phyloP scores from a whole-genome alignment of 2,888 invertebrate species.

The Agrotis clavis region DNA sequence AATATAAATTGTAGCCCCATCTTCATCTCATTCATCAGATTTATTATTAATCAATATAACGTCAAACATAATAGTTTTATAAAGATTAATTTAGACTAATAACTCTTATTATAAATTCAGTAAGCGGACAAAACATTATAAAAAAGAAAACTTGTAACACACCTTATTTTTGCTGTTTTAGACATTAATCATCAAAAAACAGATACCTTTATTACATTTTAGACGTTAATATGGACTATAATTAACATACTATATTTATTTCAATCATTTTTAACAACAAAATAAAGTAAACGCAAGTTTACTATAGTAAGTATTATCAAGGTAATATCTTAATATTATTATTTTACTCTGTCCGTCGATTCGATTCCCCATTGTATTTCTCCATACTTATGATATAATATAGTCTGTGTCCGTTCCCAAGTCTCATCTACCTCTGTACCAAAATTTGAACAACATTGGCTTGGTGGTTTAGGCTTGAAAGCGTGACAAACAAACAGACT shows the following conservation, averaged over 20 bases:
- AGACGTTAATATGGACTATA: constrained; percentile 57
- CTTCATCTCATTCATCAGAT: constrained; percentile 50
- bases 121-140: constrained; percentile 38
- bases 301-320: constrained; percentile 61
- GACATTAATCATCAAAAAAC: constrained; percentile 59
- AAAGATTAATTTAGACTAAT: constrained; percentile 64
- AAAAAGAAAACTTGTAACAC: constrained; percentile 48
- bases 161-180: constrained; percentile 50
- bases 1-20: constrained; percentile 39
- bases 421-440: too few relatives aligned
- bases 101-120: constrained; percentile 60
- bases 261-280: constrained; percentile 18
- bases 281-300: constrained; percentile 40
- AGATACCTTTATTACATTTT: constrained; percentile 54
- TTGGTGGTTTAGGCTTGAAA: too few relatives aligned
- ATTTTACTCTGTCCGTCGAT: too few relatives aligned
- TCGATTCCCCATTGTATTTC: too few relatives aligned
- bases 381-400: too few relatives aligned
- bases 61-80: constrained; percentile 59
- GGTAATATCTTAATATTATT: constrained; percentile 40
- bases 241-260: constrained; percentile 51
- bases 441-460: too few relatives aligned
- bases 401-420: too few relatives aligned
- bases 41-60: constrained; percentile 60
- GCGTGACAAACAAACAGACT: too few relatives aligned